Evolutionary conservation across 2,797 vertebrate genomes (phyloP).

Genomic region (Poliocrania exsul): DNA sequence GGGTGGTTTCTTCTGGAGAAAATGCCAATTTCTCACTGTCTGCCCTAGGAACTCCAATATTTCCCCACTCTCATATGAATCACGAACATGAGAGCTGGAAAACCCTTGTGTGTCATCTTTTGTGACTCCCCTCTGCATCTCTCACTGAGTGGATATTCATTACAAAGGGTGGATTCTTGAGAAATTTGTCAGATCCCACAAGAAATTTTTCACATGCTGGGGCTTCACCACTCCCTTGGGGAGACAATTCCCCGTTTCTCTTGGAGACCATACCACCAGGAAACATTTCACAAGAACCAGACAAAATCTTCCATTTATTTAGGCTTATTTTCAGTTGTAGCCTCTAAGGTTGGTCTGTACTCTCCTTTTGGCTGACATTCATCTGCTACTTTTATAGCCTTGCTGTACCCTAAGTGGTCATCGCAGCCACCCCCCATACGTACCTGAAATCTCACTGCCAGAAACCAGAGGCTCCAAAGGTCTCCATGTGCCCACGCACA

Average conservation of each 20-base stretch:
- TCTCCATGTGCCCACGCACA: not conserved
- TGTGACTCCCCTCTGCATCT: not conserved
- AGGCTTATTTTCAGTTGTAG: not conserved
- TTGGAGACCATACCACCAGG: not conserved
- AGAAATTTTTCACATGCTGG: not conserved
- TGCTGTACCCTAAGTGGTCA: not conserved
- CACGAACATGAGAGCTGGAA: conserved; percentile 28
- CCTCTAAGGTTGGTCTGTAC: not conserved
- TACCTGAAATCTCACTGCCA: not conserved
- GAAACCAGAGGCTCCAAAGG: conserved; percentile 23
- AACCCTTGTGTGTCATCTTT: conserved; percentile 52
- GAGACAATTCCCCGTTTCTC: not conserved
- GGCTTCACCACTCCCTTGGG: not conserved
- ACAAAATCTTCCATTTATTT: not conserved
- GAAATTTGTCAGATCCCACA: not conserved
- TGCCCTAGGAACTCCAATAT: conserved; percentile 20
- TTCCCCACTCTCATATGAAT: conserved; percentile 49
- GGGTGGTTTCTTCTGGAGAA: conserved; percentile 37
- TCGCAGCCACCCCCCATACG: not conserved
- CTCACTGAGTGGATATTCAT: not conserved
- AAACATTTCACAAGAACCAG: not conserved
- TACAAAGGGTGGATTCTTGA: not conserved
- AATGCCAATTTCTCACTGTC: conserved; percentile 26
- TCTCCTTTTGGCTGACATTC: not conserved
- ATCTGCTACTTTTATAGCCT: not conserved